A percentile compares a stretch with the other conserved stretches of the same genome.
Conservation (phyloP, 2,797 vertebrate genomes). For the Coendou prehensilis region DNA sequence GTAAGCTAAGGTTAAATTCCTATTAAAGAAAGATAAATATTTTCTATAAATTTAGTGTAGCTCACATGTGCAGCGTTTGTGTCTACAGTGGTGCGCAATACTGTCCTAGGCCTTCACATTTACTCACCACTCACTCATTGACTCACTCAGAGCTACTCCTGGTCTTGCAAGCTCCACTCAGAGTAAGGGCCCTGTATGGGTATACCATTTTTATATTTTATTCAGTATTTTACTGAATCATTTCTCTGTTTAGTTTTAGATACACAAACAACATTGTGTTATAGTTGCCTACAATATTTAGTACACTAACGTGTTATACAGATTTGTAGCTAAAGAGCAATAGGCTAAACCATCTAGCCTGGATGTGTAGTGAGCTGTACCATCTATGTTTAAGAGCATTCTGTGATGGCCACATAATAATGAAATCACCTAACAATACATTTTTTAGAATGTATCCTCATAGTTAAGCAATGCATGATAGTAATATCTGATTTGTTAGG, state of each 20-base stretch:
- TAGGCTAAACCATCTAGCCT: not conserved
- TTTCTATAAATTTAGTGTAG: not conserved
- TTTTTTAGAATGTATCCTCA: not conserved
- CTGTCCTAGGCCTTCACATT: not conserved
- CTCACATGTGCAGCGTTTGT: not conserved
- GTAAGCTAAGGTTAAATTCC: not conserved
- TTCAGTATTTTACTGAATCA: not conserved
- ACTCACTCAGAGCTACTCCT: not conserved
- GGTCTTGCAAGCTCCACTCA: not conserved
- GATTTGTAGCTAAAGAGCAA: not conserved
- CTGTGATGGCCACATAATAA: not conserved
- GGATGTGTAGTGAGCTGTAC: not conserved
- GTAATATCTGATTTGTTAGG: slow-evolving; percentile 27
- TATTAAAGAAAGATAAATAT: not conserved
- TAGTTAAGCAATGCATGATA: not conserved
- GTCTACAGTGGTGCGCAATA: not conserved
- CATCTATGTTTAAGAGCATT: not conserved
- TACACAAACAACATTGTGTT: not conserved
- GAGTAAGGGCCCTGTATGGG: not conserved
- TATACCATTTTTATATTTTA: not conserved
- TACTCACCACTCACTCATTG: not conserved
- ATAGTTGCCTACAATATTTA: not conserved
- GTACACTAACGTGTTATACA: not conserved
- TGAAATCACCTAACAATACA: not conserved
- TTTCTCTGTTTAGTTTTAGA: slow-evolving; percentile 5